Conservation (phyloP, 1,140 invertebrate species). For the Sipha flava region DNA sequence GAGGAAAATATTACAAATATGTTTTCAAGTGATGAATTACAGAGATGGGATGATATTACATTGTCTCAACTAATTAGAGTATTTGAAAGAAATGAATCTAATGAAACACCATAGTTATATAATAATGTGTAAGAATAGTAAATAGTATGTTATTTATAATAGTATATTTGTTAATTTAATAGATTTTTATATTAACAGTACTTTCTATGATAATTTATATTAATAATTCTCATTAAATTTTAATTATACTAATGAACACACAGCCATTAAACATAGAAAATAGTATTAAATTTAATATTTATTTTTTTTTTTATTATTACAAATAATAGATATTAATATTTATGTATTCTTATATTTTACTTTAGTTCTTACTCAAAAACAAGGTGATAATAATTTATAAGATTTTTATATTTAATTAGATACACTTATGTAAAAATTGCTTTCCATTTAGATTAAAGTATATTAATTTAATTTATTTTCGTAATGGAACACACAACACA, state of each 20-base stretch:
- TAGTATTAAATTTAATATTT: background rate
- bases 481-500: too few relatives aligned
- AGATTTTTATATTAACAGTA: background rate
- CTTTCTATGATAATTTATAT: background rate
- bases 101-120: background rate
- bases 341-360: background rate
- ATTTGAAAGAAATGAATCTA: constrained; percentile 3
- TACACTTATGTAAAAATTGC: too few relatives aligned
- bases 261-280: too few relatives aligned
- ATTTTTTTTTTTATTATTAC: background rate
- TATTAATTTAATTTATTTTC: too few relatives aligned
- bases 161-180: background rate
- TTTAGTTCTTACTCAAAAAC: background rate
- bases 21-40: background rate
- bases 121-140: background rate
- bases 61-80: background rate
- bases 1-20: constrained; percentile 7
- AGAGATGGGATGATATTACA: background rate
- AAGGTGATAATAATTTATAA: background rate
- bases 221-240: background rate
- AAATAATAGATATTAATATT: background rate
- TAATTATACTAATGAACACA: too few relatives aligned
- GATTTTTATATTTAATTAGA: background rate
- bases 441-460: too few relatives aligned
- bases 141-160: background rate